A percentile compares a stretch with the other conserved stretches of the same genome.
These are phyloP conservation scores for Lumbricus terrestris DNA, from an alignment of 2,888 invertebrate genomes.

Conservation along the genomic window DNA sequence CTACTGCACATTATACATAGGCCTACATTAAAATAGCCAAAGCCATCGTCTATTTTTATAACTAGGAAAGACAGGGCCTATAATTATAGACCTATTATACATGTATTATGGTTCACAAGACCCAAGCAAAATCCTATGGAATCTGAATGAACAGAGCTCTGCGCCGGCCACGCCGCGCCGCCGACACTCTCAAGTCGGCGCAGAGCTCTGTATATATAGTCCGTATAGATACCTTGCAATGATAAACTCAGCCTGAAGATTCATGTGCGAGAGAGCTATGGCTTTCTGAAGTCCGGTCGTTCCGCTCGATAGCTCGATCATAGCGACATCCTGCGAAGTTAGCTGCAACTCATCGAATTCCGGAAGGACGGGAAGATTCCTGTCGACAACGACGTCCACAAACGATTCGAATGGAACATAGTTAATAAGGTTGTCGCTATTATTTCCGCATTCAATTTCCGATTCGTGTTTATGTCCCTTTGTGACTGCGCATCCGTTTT, in stretches of 20 bases:
- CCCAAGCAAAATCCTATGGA: no score
- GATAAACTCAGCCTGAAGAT: slow-evolving; percentile 23
- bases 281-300: slow-evolving; percentile 30
- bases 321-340: slow-evolving; percentile 22
- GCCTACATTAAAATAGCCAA: no score
- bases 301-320: slow-evolving; percentile 31
- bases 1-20: no score
- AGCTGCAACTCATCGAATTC: slow-evolving; percentile 11
- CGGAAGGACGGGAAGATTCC: not conserved
- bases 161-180: no score
- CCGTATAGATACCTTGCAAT: slow-evolving; percentile 24
- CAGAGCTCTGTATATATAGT: no score
- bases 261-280: slow-evolving; percentile 26
- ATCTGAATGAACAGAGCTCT: no score
- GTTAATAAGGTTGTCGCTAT: not conserved
- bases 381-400: not conserved
- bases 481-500: not conserved
- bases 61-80: no score
- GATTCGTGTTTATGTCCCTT: not conserved
- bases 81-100: no score
- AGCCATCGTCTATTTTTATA: no score
- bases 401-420: not conserved
- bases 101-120: no score
- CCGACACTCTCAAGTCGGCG: no score
- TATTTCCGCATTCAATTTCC: not conserved